phyloP scores from a whole-genome alignment of 2,113 vertebrate genomes.

The Lates calcarifer region DNA sequence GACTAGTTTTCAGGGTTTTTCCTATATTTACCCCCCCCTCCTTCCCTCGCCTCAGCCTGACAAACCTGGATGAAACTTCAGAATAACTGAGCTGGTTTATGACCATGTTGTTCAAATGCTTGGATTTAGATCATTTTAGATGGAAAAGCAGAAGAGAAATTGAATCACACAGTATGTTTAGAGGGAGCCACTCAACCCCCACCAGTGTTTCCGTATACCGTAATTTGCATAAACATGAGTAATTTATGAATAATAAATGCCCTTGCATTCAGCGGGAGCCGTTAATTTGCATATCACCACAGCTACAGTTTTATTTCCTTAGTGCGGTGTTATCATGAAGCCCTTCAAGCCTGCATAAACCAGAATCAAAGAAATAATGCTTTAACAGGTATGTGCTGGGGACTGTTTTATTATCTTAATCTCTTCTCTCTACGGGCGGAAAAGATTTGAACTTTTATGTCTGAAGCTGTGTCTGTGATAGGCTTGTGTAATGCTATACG shows the following conservation, averaged over 20 bases:
- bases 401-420: slow-evolving; percentile 70
- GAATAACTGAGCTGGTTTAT: neutral
- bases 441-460: slow-evolving; percentile 55
- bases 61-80: slow-evolving; percentile 2
- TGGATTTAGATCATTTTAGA: slow-evolving; percentile 38
- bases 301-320: slow-evolving; percentile 91
- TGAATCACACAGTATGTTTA: slow-evolving; percentile 64
- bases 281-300: slow-evolving; percentile 95
- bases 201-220: slow-evolving; percentile 73
- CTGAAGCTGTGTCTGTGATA: slow-evolving; percentile 56
- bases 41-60: neutral
- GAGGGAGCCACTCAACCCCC: slow-evolving; percentile 78
- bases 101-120: slow-evolving; percentile 30
- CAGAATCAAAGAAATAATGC: slow-evolving; percentile 86
- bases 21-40: no score
- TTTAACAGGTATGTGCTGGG: slow-evolving; percentile 88
- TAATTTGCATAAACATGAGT: slow-evolving; percentile 97
- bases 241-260: slow-evolving; percentile 98
- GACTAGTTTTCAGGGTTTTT: neutral
- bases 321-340: slow-evolving; percentile 84
- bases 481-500: slow-evolving; percentile 45
- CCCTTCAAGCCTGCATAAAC: slow-evolving; percentile 89
- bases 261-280: slow-evolving; percentile 90
- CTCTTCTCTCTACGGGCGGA: slow-evolving; percentile 47
- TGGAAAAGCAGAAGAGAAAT: slow-evolving; percentile 34